Base-by-base conservation (phyloP, 2,113 vertebrate genomes). In the Platysternon megacephalum region DNA sequence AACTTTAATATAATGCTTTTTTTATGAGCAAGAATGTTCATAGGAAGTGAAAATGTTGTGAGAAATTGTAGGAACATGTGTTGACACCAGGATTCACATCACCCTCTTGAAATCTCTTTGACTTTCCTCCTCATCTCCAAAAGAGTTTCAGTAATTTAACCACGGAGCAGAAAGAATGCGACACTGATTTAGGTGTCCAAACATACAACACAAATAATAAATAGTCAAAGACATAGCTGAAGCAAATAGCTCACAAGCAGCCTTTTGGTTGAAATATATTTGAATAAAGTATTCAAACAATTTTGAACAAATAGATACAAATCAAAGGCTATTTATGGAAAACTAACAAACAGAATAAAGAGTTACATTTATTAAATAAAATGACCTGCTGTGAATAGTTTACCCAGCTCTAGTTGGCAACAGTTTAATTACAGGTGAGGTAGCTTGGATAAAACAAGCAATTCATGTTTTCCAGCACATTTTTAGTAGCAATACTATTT, bases 371-470 rank as follows among this genome's bases (percentile, higher is more conserved):
- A 35, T 65, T 65, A 65, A 65, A 87, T 89, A 91, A 93, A 16
- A 95, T 85, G 17, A 94, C 55, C 90, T 92, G 58, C 49, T 72
- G 83, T 32, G 81, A 92, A 17, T 76, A n/a, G 65, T 95, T 95
- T 87, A 68, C 68, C 46, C 46, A 93, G 39, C 53, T 85, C 49
- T 89, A 29, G 19, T 49, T 94, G 85, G 88, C 13, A 56, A 42
- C 51, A 55, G 24, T 44, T 93, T 83, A 85, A 68, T 93, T 28
- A 52, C 32, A 91, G 80, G 61, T 49, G 82, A 91, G 92, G 89
- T 53, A 44, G 35, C 58, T 93, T 81, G 86, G 78, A 65, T 79
- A 55, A 81, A 94, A 89, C 58, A 78, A 95, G 89, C 58, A 79
- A 32, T 17, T 32, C 13, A 74, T 1, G 2, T 85, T 91, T 91